A percentile compares a stretch with the other conserved stretches of the same genome.
These are phyloP conservation scores for Dendrocopos noguchii DNA, from an alignment of 2,113 vertebrate genomes.

Conservation along the genomic window DNA sequence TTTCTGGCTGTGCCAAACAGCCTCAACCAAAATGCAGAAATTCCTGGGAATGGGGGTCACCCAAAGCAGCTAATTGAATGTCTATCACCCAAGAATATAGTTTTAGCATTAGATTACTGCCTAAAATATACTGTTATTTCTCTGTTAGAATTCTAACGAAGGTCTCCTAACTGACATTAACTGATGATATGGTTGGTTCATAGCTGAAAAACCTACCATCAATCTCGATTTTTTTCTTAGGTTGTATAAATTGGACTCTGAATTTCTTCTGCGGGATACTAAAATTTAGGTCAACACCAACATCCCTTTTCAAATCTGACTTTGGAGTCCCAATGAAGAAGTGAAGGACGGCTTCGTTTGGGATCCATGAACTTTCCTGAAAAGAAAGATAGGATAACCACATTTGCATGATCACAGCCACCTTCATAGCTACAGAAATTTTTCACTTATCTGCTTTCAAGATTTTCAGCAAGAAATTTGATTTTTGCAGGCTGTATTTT, in stretches of 20 bases:
- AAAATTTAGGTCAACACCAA: constrained; percentile 82
- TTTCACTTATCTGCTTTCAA: not conserved
- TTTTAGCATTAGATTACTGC: not conserved
- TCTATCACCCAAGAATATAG: not conserved
- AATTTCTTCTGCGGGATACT: constrained; percentile 74
- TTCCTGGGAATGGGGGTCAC: not conserved
- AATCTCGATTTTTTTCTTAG: constrained; percentile 81
- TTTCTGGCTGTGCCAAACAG: not conserved
- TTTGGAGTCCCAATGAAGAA: constrained; percentile 85
- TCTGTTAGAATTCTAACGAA: not conserved
- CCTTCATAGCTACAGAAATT: not conserved
- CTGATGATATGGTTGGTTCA: not conserved
- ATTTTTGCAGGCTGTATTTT: not conserved
- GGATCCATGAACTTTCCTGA: constrained; percentile 83
- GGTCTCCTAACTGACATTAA: not conserved
- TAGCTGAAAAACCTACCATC: constrained; percentile 71
- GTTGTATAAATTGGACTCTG: constrained; percentile 79
- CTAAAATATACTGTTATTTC: not conserved
- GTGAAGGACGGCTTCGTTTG: constrained; percentile 79
- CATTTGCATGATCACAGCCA: not conserved
- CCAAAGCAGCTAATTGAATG: not conserved
- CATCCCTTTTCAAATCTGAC: constrained; percentile 81
- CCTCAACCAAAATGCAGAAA: not conserved
- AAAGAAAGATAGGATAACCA: not conserved
- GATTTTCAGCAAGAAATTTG: not conserved